Base-by-base conservation (phyloP, 2,797 vertebrate genomes). In the Tokudaia muenninki region DNA sequence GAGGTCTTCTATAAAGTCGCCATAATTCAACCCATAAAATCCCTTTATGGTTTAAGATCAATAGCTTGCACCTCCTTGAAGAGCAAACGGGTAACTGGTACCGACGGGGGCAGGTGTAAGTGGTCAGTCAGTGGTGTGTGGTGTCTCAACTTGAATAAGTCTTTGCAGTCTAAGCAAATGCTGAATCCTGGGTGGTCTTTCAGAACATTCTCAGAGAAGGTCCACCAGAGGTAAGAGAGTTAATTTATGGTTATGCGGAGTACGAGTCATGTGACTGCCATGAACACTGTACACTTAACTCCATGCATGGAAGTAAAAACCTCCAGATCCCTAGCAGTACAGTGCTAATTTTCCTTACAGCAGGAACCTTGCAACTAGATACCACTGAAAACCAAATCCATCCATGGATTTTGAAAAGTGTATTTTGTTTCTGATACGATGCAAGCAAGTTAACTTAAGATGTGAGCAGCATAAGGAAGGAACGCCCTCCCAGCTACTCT, bases 191-290 rank as follows among this genome's bases (percentile, higher is more conserved):
- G 97, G 97, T 97, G 97, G 96, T 95, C 96, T 91, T 87, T 82
- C 95, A 96, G 91, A 92, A 82, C 70, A 82, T 82, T 93, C 94
- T 95, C 94, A 74, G 89, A 74, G 80, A 97, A 75, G 93, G 78
- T 70, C 87, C n/a, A 77, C 80, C 90, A 88, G 92, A 96, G 55
- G 93, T 61, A 82, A 80, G 78, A 77, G 75, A 92, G 77, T 93
- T 97, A 97, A 94, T 94, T 98, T 96, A 96, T 90, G 88, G 93
- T 95, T 77, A 87, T 89, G 92, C 61, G 93, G 97, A 95, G 94
- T 50, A 88, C 88, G 96, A 97, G 90, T 97, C 97, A 97, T 88
- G 81, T 80, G 12, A 77, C 77, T 88, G 89, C 94, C 92, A 96
- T 96, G 96, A 97, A 97, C 97, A 97, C 93, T 82, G 55, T 67